Evolutionary conservation across 2,888 invertebrate species (phyloP), one percentile per base, ranked within the genome.

Genomic region (Meiosimyza decipiens): DNA sequence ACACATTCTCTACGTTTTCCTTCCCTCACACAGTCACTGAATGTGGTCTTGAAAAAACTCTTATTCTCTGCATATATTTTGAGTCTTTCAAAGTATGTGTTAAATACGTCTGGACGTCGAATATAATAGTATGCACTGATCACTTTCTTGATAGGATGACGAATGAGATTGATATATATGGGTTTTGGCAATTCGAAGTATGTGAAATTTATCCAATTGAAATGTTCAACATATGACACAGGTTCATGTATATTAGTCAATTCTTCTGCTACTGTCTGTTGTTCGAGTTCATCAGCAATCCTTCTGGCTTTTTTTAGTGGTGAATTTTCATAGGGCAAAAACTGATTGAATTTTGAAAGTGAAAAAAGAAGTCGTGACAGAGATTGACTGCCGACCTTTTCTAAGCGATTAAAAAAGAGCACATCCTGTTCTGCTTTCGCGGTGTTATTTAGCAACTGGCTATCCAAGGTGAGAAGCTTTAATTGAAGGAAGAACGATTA

Each of bases 111-210:
- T 76, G 40, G 40, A 40, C 4, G 4, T 72, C 95, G 87, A n/a
- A 94, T 92, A 86, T 95, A 95, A 86, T 95, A 95, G 84, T 94
- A 95, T 94, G 94, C 95, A 3, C 94, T 94, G 81, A 95, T 95
- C 13, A 95, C 93, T 55, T 95, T 89, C 85, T 95, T 95, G 59
- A 95, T 91, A 0, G 95, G 95, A 86, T 95, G 95, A 33, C 95
- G 90, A 1, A 95, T 94, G 78, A 95, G 88, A 88, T 95, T 95
- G 79, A 95, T 92, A 87, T 95, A 95, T 81, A 95, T 94, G 2
- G 95, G 95, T 81, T 92, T 91, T 1, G 93, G 93, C 78, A 92
- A 89, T 66, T 92, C 91, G 83, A 90, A 93, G 80, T 91, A 90
- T 63, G 94, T 92, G 80, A 96, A 95, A 85, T 96, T 95, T 40